phyloP scores from a whole-genome alignment of 2,797 vertebrate species.

The Florisuga fusca region DNA sequence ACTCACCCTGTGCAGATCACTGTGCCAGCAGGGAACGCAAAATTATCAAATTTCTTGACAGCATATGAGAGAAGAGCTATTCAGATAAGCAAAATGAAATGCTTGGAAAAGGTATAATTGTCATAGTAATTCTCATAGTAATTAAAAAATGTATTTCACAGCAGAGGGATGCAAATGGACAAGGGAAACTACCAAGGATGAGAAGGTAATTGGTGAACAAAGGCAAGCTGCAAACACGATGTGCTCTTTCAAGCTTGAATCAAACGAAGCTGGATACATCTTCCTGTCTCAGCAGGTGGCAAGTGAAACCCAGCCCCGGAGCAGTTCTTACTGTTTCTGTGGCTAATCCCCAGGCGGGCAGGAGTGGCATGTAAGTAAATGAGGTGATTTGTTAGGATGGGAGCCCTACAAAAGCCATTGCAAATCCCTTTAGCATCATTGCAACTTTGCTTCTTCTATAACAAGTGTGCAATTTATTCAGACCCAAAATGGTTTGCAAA shows the following conservation, averaged over 20 bases:
- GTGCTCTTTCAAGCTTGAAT: neutral
- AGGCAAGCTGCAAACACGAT: neutral
- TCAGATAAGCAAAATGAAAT: neutral
- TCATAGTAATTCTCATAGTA: neutral
- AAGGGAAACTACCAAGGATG: conserved; percentile 13
- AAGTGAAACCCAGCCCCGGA: conserved; percentile 63
- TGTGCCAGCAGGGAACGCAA: neutral
- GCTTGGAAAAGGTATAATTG: neutral
- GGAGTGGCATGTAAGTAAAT: conserved; percentile 68
- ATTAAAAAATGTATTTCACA: neutral
- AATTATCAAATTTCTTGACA: neutral
- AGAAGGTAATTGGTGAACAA: conserved; percentile 67
- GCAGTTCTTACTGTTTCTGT: conserved; percentile 78
- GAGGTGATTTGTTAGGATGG: conserved; percentile 1
- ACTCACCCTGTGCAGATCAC: neutral
- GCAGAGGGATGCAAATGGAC: conserved; percentile 14
- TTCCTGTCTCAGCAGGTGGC: conserved; percentile 69
- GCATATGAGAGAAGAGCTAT: neutral
- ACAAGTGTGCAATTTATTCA: neutral
- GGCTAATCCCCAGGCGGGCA: conserved; percentile 69
- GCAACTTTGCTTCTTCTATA: neutral
- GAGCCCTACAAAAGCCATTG: neutral
- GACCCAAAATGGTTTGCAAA: neutral
- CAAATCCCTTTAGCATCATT: conserved; percentile 6
- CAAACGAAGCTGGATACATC: neutral